Evolutionary conservation across 2,888 invertebrate species (phyloP), one percentile per base, ranked within the genome.

Genomic region (Crioceris asparagi): DNA sequence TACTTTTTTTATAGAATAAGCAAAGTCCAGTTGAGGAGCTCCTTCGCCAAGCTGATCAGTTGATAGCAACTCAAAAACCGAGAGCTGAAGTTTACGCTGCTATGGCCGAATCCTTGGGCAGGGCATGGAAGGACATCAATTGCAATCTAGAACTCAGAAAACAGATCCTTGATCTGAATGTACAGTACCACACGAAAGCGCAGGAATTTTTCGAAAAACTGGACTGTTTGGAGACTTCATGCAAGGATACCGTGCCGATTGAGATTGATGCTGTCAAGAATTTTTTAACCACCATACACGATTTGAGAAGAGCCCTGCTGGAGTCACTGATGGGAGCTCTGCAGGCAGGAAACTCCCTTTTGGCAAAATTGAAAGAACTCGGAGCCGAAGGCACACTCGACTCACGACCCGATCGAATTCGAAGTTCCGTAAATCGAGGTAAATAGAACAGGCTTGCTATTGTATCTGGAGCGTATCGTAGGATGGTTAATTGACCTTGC

Each of bases 11-110:
- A 3, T 61, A 88, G 85, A 79, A 77, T 55, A 85, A 90, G 65
- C 86, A 88, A 60, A 84, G 83, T 57, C 87, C 90, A 36, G 86
- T 90, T 52, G 85, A 86, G 55, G 87, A 88, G 63, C 74, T 91
- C 41, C 75, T 88, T 41, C 74, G 79, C 35, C 82, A 86, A 64
- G 87, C 90, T n/a, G 90, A 91, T 62, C 79, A 81, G 55, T 68
- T 87, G 47, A 80, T 87, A 49, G 77, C 80, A 36, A 79, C 78
- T 17, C 82, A 84, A 57, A 75, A 77, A 56, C 82, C 83, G 23
- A 69, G 75, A 49, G 76, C 78, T 17, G 82, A 83, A 64, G 83
- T 90, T 17, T 85, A 88, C 61, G 79, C 82, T 39, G 87, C 88
- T 21, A 91, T 91, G 90, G 87, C 87, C 11, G 83, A 85, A 57